phyloP scores from a whole-genome alignment of 2,113 vertebrate genomes.

The Ornithorhynchus anatinus region DNA sequence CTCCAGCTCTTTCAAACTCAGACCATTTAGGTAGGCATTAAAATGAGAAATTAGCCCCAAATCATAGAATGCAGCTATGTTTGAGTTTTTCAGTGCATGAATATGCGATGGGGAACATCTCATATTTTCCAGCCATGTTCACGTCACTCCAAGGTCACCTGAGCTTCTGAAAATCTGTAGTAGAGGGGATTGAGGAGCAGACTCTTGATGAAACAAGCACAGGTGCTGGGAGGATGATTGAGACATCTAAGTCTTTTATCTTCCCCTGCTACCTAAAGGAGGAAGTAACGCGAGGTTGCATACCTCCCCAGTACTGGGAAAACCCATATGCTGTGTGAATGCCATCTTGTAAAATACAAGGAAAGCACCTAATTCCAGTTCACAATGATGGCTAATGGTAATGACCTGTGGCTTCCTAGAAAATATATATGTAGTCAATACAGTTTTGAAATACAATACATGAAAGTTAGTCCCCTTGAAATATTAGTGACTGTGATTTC shows the following conservation, averaged over 20 bases:
- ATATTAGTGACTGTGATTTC: not conserved
- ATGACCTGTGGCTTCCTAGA: no score
- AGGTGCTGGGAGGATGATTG: not conserved
- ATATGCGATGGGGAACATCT: no score
- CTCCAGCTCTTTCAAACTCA: constrained; percentile 2
- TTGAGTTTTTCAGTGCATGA: no score
- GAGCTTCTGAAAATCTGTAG: not conserved
- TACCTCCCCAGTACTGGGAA: not conserved
- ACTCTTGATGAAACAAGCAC: not conserved
- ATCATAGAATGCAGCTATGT: constrained; percentile 16
- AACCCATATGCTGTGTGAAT: not conserved
- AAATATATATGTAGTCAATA: no score
- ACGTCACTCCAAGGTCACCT: not conserved
- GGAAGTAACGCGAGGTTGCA: not conserved
- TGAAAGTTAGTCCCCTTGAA: no score
- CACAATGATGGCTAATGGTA: no score
- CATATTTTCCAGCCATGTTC: no score
- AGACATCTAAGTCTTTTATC: not conserved
- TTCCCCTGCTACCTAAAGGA: not conserved
- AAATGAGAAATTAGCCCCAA: not conserved
- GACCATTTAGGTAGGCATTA: constrained; percentile 17
- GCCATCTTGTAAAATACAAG: not conserved
- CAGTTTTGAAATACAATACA: no score
- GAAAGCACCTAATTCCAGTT: not conserved
- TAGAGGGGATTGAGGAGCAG: not conserved